A percentile compares a stretch with the other conserved stretches of the same genome.
Conservation (phyloP, 2,888 invertebrate genomes). For the Caenorhabditis sp. region DNA sequence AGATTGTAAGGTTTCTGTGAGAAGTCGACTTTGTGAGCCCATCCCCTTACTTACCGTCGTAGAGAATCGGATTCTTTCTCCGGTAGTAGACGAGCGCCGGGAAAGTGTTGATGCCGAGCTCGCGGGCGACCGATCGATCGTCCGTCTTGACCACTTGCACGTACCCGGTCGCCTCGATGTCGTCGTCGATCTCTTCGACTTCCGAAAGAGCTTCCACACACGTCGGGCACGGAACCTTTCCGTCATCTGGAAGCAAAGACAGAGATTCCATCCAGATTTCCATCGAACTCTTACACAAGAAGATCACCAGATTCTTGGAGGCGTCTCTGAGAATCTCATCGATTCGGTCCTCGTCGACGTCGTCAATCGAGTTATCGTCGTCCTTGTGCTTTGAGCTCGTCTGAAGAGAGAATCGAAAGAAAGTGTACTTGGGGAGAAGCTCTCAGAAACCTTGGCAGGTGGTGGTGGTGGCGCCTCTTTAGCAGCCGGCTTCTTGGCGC, state of each 20-base stretch:
- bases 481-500: conserved; percentile 19
- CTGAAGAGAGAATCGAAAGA: not conserved
- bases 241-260: conserved; percentile 72
- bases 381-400: conserved; percentile 47
- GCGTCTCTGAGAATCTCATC: conserved; percentile 94
- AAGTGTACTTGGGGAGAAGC: not conserved
- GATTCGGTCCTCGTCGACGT: conserved; percentile 95
- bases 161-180: conserved; percentile 83
- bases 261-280: not conserved
- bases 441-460: conserved; percentile 13
- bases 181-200: conserved; percentile 93
- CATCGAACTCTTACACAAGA: conserved; percentile 88
- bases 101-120: conserved; percentile 94
- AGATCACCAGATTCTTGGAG: conserved; percentile 94
- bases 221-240: conserved; percentile 87
- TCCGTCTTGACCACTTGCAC: conserved; percentile 79
- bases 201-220: conserved; percentile 89
- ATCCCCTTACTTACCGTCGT: conserved; percentile 85
- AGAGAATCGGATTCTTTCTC: conserved; percentile 95
- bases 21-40: not conserved
- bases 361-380: conserved; percentile 80
- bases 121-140: conserved; percentile 85
- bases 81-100: conserved; percentile 97
- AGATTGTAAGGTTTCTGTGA: not conserved
- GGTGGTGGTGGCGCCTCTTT: conserved; percentile 38